Base-by-base conservation (phyloP, 2,113 vertebrate species). In the Ursus arctos region DNA sequence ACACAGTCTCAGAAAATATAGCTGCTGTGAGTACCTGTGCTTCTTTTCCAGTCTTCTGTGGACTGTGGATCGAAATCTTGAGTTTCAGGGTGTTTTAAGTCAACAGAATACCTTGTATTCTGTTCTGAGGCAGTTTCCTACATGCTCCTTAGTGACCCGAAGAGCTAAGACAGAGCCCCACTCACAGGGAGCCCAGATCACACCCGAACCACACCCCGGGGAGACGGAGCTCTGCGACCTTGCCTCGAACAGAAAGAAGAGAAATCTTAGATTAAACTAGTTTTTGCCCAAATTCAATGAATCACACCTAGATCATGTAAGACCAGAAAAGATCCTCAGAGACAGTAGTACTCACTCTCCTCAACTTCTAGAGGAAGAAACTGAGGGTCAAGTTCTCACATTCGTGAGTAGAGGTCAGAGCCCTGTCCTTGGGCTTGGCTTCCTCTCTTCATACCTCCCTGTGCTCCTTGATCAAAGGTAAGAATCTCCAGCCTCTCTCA, bases 171-270 rank as follows among this genome's bases (percentile, higher is more conserved):
- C 11, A 74, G 57, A 63, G 28, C 16, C 21, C 33, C 28, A 13
- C 2, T 6, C 0, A 1, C 31, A n/a, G 13, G 22, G 31, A 79
- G 33, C 22, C 24, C 3, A 53, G n/a, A 26, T 22, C 4, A 2
- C 0, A 0, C 47, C 40, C 8, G 33, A 80, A 2, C 22, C 1
- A 31, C 4, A 40, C 0, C 4, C 16, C 24, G 4, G 43, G 49
- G 61, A 11, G 10, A 49, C 13, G 33, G 53, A 57, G 7, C 28
- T 10, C n/a, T 21, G 40, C 11, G 36, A 33, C 49, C 2, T 9
- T 4, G 2, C 28, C 65, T 33, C 59, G 33, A 71, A 14, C 13
- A 88, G 33, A n/a, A 77, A 19, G 22, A 91, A 88, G 47, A 87
- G 13, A 53, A 31, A 55, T 40, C 65, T 71, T n/a, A n/a, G 7